Percentiles rank a stretch among this genome's conserved stretches.
Evolutionary conservation across 2,888 invertebrate genomes (phyloP).

Genomic region (Steromphala cineraria): DNA sequence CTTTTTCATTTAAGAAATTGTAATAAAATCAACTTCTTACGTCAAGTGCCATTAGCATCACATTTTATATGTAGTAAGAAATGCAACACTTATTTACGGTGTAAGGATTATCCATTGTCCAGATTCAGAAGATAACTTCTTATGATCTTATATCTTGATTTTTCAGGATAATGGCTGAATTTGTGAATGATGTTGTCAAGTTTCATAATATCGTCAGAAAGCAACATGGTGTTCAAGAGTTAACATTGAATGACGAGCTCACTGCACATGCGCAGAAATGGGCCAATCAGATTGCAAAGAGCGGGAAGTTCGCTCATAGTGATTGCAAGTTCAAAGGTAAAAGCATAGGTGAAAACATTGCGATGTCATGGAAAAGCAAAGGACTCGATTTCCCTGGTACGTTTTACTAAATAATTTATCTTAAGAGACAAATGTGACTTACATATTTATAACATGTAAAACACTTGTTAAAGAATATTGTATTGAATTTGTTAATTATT

Average conservation of each 20-base stretch:
- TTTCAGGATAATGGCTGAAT: conserved; percentile 74
- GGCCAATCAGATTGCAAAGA: background rate
- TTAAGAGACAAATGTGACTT: too few species aligned
- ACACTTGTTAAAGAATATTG: too few species aligned
- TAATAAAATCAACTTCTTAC: too few species aligned
- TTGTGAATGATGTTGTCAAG: background rate
- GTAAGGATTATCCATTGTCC: too few species aligned
- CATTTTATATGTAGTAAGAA: too few species aligned
- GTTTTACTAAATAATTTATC: background rate
- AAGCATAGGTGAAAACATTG: background rate
- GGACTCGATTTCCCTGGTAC: background rate
- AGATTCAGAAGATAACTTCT: too few species aligned
- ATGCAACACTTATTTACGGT: too few species aligned
- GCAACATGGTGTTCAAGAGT: background rate
- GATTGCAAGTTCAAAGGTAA: background rate
- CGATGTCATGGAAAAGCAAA: background rate
- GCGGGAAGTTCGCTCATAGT: background rate
- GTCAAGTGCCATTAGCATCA: too few species aligned
- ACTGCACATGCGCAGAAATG: background rate
- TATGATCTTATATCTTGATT: too few species aligned
- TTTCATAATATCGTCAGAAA: background rate
- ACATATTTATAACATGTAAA: too few species aligned
- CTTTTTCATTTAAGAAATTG: too few species aligned
- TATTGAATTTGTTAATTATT: too few species aligned
- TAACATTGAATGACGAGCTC: background rate